Evolutionary conservation across 2,797 vertebrate genomes (phyloP).

Genomic region (Xyrichtys novacula): DNA sequence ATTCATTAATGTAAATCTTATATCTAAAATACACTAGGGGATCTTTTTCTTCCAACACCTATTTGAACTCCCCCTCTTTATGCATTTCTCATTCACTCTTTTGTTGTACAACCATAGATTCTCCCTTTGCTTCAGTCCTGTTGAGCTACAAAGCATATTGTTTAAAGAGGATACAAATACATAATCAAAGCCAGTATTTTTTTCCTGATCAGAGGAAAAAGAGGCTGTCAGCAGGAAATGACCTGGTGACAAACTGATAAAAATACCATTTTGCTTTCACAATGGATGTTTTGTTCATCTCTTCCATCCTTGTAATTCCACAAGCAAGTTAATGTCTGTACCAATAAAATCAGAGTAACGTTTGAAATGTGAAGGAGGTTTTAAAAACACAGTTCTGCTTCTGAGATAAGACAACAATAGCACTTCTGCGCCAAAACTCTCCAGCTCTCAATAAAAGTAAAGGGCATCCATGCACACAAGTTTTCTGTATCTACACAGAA

Average conservation of each 20-base stretch:
- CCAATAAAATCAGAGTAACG: not conserved
- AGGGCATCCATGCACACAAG: not conserved
- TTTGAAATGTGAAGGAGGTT: not conserved
- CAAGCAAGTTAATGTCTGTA: not conserved
- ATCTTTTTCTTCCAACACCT: not conserved
- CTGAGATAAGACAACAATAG: slow-evolving; percentile 24
- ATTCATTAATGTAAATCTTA: too few species aligned
- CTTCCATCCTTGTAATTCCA: not conserved
- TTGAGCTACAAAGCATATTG: slow-evolving; percentile 6
- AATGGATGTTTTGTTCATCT: not conserved
- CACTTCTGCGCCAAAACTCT: slow-evolving; percentile 40
- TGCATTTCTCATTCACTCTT: slow-evolving; percentile 15
- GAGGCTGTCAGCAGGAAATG: not conserved
- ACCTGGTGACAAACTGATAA: not conserved
- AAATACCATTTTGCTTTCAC: not conserved
- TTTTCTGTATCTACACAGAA: slow-evolving; percentile 12
- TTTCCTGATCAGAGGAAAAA: not conserved
- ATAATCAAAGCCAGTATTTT: not conserved
- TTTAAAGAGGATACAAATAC: slow-evolving; percentile 28
- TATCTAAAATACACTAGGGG: not conserved
- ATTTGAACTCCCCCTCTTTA: not conserved
- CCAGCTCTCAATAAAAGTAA: slow-evolving; percentile 10
- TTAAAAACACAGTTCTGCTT: slow-evolving; percentile 9
- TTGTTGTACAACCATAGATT: slow-evolving; percentile 15
- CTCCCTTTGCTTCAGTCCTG: slow-evolving; percentile 3